phyloP scores from a whole-genome alignment of 2,113 vertebrate species.

The Tachycineta bicolor region DNA sequence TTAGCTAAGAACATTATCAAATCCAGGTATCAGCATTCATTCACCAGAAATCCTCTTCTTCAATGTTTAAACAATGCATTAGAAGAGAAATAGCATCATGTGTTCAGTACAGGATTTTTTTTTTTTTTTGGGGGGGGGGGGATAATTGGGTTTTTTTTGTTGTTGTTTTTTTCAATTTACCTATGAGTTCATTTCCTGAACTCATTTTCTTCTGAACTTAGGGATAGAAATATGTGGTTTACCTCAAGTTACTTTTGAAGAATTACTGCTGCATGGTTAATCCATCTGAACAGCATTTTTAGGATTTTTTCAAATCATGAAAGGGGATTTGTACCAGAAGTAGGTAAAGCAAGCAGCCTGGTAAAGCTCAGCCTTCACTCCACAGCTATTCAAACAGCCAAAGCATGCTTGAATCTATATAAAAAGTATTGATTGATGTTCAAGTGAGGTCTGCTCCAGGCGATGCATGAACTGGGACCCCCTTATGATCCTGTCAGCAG shows the following conservation, averaged over 20 bases:
- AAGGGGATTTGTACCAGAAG: slow-evolving; percentile 64
- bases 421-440: slow-evolving; percentile 56
- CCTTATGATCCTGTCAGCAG: neutral
- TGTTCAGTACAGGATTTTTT: neutral
- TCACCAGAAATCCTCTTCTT: neutral
- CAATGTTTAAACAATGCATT: neutral
- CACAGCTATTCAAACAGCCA: slow-evolving; percentile 57
- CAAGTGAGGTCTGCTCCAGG: neutral
- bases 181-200: slow-evolving; percentile 39
- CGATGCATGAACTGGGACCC: neutral
- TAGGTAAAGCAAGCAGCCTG: slow-evolving; percentile 52
- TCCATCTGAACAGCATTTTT: slow-evolving; percentile 52
- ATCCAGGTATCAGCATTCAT: neutral
- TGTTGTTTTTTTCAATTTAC: neutral
- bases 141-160: neutral
- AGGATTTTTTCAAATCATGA: slow-evolving; percentile 66
- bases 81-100: neutral
- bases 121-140: no score
- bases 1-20: neutral
- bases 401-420: slow-evolving; percentile 5
- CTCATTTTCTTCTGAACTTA: neutral
- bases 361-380: slow-evolving; percentile 51
- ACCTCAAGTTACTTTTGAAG: slow-evolving; percentile 55
- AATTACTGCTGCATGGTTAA: slow-evolving; percentile 60
- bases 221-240: slow-evolving; percentile 28